Evolutionary conservation across 2,113 vertebrate genomes (phyloP), one percentile per base, ranked within the genome.

Genomic region (Pyrgilauda ruficollis): DNA sequence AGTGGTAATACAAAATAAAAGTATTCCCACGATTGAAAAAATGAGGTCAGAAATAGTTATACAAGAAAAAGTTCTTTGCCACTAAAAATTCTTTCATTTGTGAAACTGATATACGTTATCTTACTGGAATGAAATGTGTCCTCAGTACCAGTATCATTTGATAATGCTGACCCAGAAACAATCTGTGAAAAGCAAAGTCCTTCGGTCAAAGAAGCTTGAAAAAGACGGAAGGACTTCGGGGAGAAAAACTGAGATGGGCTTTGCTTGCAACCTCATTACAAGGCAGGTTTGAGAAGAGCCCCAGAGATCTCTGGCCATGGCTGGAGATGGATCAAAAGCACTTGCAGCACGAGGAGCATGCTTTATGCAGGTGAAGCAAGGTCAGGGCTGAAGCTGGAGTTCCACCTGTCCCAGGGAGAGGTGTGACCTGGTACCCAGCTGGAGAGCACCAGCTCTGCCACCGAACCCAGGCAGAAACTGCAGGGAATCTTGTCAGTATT

Each of bases 91-190:
- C 33, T 7, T 84, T 81, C 15, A 43, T 59, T 89, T 6, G 1
- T n/a, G 89, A 78, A 90, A 90, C 23, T 74, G 75, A 61, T 63
- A 11, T 3, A 84, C 35, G 39, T 78, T 78, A 55, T 46, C 56
- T 77, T 70, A 67, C 13, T n/a, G 10, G 20, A 84, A 61, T 39
- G 75, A 84, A 63, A 78, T 26, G 17, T 63, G 27, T 46, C 50
- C 75, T 75, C 64, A 81, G 80, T 56, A 84, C 28, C 30, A 53
- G 31, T 37, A 55, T 80, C 70, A 63, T 67, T 68, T 74, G 58
- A 80, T 41, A 73, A 58, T 77, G 37, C 79, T 94, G 88, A 92
- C 67, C 53, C 88, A 95, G 79, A 93, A 95, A 87, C 16, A 6
- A 10, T 63, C 64, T 90, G 61, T 52, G 35, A n/a, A 77, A 27